These are phyloP conservation scores for Acleris cristana DNA, from an alignment of 2,888 invertebrate genomes.

Conservation along the genomic window DNA sequence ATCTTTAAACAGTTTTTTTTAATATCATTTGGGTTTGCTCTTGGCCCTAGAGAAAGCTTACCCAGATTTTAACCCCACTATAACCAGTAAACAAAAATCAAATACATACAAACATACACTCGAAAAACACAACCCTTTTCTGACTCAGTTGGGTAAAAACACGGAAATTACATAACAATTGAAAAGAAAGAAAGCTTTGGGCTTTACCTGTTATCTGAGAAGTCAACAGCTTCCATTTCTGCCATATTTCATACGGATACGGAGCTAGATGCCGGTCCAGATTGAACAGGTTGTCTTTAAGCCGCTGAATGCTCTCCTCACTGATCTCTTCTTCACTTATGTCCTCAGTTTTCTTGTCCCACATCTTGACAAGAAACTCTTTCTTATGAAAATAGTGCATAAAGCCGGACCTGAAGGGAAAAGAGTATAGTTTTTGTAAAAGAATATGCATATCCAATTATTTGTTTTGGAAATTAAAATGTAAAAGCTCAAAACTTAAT, in stretches of 20 bases:
- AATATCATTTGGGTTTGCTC: too few species aligned
- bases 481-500: too few species aligned
- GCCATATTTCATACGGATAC: slow-evolving; percentile 95
- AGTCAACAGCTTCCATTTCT: slow-evolving; percentile 92
- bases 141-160: too few species aligned
- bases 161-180: too few species aligned
- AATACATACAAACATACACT: too few species aligned
- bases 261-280: slow-evolving; percentile 92
- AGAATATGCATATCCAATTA: too few species aligned
- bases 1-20: too few species aligned
- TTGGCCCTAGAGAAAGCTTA: too few species aligned
- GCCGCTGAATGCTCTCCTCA: slow-evolving; percentile 86
- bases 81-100: too few species aligned
- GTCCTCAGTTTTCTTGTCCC: slow-evolving; percentile 92
- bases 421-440: not conserved
- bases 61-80: too few species aligned
- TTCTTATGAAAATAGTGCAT: slow-evolving; percentile 91
- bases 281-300: slow-evolving; percentile 87
- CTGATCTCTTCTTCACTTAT: slow-evolving; percentile 86
- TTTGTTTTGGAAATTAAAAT: too few species aligned
- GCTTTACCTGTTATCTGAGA: slow-evolving; percentile 85
- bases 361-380: slow-evolving; percentile 94
- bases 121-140: too few species aligned
- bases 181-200: not conserved
- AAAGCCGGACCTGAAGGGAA: slow-evolving; percentile 87